Percentiles rank a stretch among this genome's conserved stretches.
phyloP scores from a whole-genome alignment of 2,888 invertebrate genomes.

The Zaprionus bogoriensis region DNA sequence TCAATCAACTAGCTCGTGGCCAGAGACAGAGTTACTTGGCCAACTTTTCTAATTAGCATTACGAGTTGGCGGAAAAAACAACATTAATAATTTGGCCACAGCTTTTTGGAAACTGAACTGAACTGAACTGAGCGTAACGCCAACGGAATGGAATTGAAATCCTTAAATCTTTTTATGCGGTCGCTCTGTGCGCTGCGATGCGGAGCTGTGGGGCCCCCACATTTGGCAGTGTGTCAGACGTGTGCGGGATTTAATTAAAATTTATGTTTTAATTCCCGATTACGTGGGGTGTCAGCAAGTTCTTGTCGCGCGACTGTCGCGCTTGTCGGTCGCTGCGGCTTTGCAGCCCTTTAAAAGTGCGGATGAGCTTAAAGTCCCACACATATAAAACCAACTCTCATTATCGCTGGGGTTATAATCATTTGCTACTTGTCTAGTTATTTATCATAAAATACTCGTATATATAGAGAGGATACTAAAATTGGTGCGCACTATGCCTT shows the following conservation, averaged over 20 bases:
- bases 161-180: slow-evolving; percentile 18
- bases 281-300: slow-evolving; percentile 22
- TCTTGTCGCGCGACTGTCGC: neutral
- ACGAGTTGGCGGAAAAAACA: neutral
- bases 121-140: neutral
- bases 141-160: slow-evolving; percentile 11
- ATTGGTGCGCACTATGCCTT: no score
- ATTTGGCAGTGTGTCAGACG: slow-evolving; percentile 16
- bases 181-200: neutral
- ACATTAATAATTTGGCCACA: slow-evolving; percentile 10
- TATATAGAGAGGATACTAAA: no score
- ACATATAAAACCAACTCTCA: neutral
- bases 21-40: slow-evolving; percentile 15
- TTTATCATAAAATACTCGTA: no score
- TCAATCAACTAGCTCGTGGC: slow-evolving; percentile 34
- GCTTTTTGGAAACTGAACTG: neutral
- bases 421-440: neutral
- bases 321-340: neutral
- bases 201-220: no score
- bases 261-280: slow-evolving; percentile 29
- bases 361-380: neutral
- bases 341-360: slow-evolving; percentile 5
- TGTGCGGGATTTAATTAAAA: slow-evolving; percentile 28
- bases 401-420: neutral
- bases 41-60: slow-evolving; percentile 52